phyloP scores from a whole-genome alignment of 2,888 invertebrate genomes.

The Matsumyia berberina region DNA sequence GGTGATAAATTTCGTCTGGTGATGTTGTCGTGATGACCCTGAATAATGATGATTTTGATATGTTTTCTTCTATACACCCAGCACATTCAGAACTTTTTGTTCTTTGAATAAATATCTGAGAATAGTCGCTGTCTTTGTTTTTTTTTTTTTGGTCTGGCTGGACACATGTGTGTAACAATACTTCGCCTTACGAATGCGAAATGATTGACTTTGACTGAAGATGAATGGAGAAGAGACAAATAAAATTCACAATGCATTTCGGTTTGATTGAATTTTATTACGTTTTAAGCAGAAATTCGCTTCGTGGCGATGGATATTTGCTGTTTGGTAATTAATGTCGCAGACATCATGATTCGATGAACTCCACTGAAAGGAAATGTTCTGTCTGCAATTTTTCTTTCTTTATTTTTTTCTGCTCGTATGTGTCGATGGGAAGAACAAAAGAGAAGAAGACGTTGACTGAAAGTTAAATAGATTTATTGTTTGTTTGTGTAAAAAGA shows the following conservation, averaged over 20 bases:
- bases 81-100: slow-evolving; percentile 25
- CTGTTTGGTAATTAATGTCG: slow-evolving; percentile 61
- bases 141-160: neutral
- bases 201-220: slow-evolving; percentile 64
- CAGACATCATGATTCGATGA: slow-evolving; percentile 66
- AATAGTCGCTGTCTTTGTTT: neutral
- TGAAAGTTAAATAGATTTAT: slow-evolving; percentile 58
- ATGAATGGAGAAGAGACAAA: slow-evolving; percentile 22
- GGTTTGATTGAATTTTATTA: slow-evolving; percentile 49
- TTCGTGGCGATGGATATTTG: slow-evolving; percentile 15
- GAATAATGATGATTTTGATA: slow-evolving; percentile 57
- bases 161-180: slow-evolving; percentile 6
- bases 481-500: slow-evolving; percentile 28
- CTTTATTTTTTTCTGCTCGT: slow-evolving; percentile 3
- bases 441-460: slow-evolving; percentile 54
- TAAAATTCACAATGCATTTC: slow-evolving; percentile 50
- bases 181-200: slow-evolving; percentile 64
- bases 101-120: slow-evolving; percentile 1
- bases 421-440: slow-evolving; percentile 18
- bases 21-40: slow-evolving; percentile 67
- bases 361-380: slow-evolving; percentile 63
- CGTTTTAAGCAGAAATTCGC: slow-evolving; percentile 54
- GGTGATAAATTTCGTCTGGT: slow-evolving; percentile 59
- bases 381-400: slow-evolving; percentile 45
- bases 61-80: slow-evolving; percentile 23